Evolutionary conservation across 2,113 vertebrate species (phyloP), one percentile per base, ranked within the genome.

Genomic region (Trinectes maculatus): DNA sequence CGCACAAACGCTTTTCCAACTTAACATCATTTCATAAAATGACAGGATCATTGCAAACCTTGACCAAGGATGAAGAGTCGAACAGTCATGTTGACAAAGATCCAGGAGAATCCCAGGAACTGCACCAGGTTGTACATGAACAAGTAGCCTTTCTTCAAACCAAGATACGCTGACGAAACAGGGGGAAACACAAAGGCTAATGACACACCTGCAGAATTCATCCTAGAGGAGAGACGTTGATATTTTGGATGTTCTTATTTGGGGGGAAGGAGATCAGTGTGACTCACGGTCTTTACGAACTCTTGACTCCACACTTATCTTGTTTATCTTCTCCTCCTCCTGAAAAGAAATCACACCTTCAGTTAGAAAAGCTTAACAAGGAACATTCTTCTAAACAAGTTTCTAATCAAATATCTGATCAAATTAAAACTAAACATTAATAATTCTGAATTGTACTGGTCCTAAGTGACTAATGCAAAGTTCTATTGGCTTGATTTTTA

Each of bases 51-150:
- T 10, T n/a, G 82, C 86, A 51, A 65, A 92, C 96, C 96, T 95
- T 95, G 94, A 62, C 96, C 96, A 5, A 97, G 89, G 63, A 99
- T 94, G 78, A 95, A 94, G 60, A 98, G 94, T 13, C 96, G 93
- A 53, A 97, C 96, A 0, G 95, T 96, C 94, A 99, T 94, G 87
- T 95, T 96, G 87, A 97, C 95, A 71, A 99, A 98, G 83, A 98
- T 94, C 96, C 96, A 98, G 25, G 96, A 96, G 85, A 96, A 99
- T 42, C 96, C 96, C 88, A 99, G 73, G 82, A 98, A 98, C 88
- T 99, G 96, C 16, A 99, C 96, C 1, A 98, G 92, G 79, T 98
- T 98, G 79, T 98, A 99, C 93, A 98, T 94, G 47, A 97, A 91
- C 57, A 99, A 56, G 81, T 97, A 99, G 11, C 95, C 95, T 77